phyloP scores from a whole-genome alignment of 1,140 invertebrate genomes.

The Melanaphis sacchari region DNA sequence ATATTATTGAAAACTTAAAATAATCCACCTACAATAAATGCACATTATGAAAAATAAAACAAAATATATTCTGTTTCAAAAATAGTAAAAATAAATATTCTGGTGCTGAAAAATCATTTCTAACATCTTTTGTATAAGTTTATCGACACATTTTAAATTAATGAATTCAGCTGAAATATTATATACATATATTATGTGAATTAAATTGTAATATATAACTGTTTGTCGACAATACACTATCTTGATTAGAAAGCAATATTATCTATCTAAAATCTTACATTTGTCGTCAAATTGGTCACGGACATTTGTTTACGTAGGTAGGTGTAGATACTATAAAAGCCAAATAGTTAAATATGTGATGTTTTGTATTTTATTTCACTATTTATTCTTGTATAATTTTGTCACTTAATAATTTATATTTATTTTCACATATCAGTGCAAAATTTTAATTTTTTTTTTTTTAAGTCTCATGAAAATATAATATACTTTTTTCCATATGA shows the following conservation, averaged over 20 bases:
- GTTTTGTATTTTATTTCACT: neutral
- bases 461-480: neutral
- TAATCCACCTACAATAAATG: neutral
- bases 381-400: neutral
- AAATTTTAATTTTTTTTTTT: no score
- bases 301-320: no score
- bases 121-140: no score
- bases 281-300: neutral
- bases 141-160: no score
- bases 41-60: neutral
- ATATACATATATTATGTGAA: neutral
- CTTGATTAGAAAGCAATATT: neutral
- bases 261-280: neutral
- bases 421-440: neutral
- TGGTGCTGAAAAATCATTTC: no score
- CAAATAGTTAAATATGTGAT: neutral
- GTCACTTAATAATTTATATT: neutral
- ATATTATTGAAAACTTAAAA: neutral
- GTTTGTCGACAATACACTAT: neutral
- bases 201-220: neutral
- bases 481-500: neutral
- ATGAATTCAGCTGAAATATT: no score
- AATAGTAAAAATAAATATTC: neutral
- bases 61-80: neutral
- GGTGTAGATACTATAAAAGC: neutral